Percentiles rank a stretch among this genome's conserved stretches.
These are phyloP conservation scores for Apis cerana DNA, from an alignment of 1,140 invertebrate species.

Conservation along the genomic window DNA sequence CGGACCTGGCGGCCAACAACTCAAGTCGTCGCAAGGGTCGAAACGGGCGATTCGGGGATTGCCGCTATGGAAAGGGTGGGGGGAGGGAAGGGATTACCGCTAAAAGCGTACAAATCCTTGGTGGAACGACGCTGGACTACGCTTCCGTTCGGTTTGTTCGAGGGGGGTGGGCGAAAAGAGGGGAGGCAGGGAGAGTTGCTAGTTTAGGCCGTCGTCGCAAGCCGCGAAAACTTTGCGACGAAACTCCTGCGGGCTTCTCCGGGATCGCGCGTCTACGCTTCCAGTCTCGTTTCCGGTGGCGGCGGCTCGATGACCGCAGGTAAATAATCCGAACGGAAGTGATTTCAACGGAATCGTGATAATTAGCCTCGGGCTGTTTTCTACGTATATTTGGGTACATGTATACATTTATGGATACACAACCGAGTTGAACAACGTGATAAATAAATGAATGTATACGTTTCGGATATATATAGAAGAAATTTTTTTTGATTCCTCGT, in stretches of 20 bases:
- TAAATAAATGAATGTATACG: no score
- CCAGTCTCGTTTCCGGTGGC: slow-evolving; percentile 20
- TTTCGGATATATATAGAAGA: no score
- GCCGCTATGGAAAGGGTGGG: slow-evolving; percentile 10
- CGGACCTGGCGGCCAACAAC: slow-evolving; percentile 5
- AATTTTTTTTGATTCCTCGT: no score
- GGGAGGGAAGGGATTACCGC: slow-evolving; percentile 66
- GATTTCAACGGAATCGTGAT: not conserved
- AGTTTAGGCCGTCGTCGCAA: slow-evolving; percentile 60
- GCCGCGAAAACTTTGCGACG: slow-evolving; percentile 63
- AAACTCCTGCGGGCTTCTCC: slow-evolving; percentile 50
- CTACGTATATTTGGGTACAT: fast-evolving
- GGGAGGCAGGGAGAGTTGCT: slow-evolving; percentile 63
- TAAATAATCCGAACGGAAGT: slow-evolving; percentile 18
- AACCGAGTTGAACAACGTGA: no score
- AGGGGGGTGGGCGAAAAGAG: not conserved
- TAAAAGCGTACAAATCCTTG: slow-evolving; percentile 77
- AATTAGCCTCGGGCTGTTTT: not conserved
- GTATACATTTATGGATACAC: not conserved
- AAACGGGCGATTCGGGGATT: slow-evolving; percentile 61
- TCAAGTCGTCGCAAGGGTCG: slow-evolving; percentile 47
- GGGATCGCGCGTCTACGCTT: not conserved
- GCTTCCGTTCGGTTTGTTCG: not conserved
- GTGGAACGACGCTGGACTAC: slow-evolving; percentile 11
- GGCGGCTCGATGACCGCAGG: not conserved